phyloP scores from a whole-genome alignment of 1,140 invertebrate species.

The Camponotus vicinus region DNA sequence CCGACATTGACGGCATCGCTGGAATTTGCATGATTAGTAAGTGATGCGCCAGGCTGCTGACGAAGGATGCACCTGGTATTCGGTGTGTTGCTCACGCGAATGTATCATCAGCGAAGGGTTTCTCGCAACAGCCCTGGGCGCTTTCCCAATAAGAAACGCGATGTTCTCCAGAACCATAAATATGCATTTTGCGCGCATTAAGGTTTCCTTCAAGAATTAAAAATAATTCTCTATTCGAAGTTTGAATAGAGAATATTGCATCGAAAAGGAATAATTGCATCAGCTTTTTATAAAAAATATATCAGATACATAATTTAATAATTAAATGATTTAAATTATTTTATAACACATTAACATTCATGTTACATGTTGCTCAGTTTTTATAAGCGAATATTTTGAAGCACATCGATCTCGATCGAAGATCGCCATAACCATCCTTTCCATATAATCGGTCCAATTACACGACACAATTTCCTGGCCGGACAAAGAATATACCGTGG shows the following conservation, averaged over 20 bases:
- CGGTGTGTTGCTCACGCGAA: slow-evolving; percentile 38
- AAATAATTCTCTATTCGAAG: not conserved
- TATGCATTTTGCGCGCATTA: not conserved
- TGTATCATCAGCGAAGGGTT: slow-evolving; percentile 52
- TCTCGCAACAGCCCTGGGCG: slow-evolving; percentile 29
- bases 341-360: not conserved
- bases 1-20: slow-evolving; percentile 27
- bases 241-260: not conserved
- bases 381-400: not conserved
- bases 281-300: not conserved
- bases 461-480: slow-evolving; percentile 55
- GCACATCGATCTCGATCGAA: not conserved
- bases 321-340: too few species aligned
- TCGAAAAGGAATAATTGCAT: not conserved
- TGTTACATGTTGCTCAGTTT: not conserved
- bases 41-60: slow-evolving; percentile 33
- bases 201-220: not conserved
- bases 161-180: not conserved
- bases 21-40: slow-evolving; percentile 66
- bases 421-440: slow-evolving; percentile 18
- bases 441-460: slow-evolving; percentile 56
- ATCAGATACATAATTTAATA: too few species aligned
- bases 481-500: slow-evolving; percentile 43
- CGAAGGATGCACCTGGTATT: slow-evolving; percentile 55
- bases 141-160: slow-evolving; percentile 30